phyloP scores from a whole-genome alignment of 2,888 invertebrate genomes.

The Platycnemis pennipes region DNA sequence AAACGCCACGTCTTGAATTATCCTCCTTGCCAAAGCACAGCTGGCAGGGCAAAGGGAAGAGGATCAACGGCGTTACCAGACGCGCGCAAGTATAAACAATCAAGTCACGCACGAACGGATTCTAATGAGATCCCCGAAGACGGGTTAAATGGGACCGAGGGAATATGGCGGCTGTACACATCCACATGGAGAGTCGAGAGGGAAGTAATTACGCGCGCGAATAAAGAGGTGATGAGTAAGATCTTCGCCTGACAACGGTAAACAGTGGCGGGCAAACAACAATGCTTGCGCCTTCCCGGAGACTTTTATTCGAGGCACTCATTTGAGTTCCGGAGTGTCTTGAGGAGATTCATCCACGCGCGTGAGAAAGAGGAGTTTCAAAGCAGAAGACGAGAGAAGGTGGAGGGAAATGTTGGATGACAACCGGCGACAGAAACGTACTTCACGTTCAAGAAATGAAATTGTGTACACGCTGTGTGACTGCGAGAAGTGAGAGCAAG shows the following conservation, averaged over 20 bases:
- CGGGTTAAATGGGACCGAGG: background rate
- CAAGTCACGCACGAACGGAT: background rate
- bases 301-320: background rate
- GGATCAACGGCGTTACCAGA: background rate
- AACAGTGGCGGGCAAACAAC: conserved; percentile 51
- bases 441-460: background rate
- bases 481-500: background rate
- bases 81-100: background rate
- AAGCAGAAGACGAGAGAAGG: background rate
- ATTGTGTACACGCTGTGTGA: background rate
- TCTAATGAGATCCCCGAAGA: background rate
- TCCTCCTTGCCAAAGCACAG: background rate
- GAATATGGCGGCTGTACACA: background rate
- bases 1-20: background rate
- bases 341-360: background rate
- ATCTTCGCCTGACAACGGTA: background rate
- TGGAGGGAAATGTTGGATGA: background rate
- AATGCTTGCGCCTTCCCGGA: background rate
- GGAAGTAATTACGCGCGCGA: background rate
- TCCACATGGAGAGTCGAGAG: too few species aligned
- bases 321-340: background rate
- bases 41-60: background rate
- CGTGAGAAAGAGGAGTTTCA: background rate
- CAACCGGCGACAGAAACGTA: background rate
- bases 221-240: background rate